Base-by-base conservation (phyloP, 2,888 invertebrate genomes). In the Hecatera dysodea region DNA sequence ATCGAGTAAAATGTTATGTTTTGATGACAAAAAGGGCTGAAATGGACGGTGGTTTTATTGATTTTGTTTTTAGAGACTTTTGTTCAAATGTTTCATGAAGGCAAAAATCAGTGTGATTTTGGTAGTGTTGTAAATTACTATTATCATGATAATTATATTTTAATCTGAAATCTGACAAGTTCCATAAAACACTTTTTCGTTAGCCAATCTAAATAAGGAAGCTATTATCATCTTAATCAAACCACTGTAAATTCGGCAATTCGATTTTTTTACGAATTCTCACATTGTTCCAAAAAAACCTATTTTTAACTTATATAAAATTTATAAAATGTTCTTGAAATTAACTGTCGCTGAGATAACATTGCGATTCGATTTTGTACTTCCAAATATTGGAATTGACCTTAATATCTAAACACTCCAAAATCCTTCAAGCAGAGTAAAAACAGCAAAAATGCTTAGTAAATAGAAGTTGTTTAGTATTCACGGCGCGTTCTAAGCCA, bases 381-480 rank as follows among this genome's bases (percentile, higher is more conserved):
- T 4, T 19, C 5, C 19, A 19, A 8, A 44, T 1, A 5, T 44
- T 19, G 6, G 17, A 6, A 44, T 19, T 44, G 42, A 1, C 42
- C 42, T 5, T 42, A 5, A 42, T 7, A 44, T 19, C 12, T 6
- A 70, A 17, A 39, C 44, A 64, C n/a, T 39, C 2, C 19, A 46
- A 72, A 53, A 55, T 12, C 9, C 12, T 62, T 56, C 71, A 33
- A 57, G 6, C 7, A 56, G 11, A 19, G 48, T 55, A 42, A 61
- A 64, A 78, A 33, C 63, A 52, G 27, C 46, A 68, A 78, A 84
- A 78, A 59, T 46, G 66, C 59, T 36, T 53, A 71, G 74, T 80
- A 83, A 84, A 87, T 84, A 84, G 73, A 65, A 62, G 22, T 72
- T 83, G 80, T 82, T 93, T 91, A 87, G 83, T 91, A 93, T 93